phyloP scores from a whole-genome alignment of 53 echinoderm and acorn worm species.

The Actinopyga echinites region DNA sequence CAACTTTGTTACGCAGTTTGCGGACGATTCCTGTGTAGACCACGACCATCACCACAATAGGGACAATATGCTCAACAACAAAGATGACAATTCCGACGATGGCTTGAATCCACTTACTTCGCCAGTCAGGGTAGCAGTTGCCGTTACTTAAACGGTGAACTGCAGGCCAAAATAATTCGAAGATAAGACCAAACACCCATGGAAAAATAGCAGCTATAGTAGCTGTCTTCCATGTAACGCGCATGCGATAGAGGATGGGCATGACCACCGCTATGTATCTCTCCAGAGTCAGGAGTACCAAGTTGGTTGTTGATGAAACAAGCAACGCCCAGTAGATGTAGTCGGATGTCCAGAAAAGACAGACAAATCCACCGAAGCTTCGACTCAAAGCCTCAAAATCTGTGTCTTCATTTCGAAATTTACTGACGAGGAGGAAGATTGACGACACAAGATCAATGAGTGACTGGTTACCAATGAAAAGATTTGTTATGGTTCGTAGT shows the following conservation, averaged over 20 bases:
- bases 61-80: conserved; percentile 52
- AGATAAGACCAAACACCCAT: conserved; percentile 41
- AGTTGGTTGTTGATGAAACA: conserved; percentile 47
- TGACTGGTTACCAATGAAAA: conserved; percentile 32
- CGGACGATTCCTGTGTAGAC: conserved; percentile 57
- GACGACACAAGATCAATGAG: conserved; percentile 31
- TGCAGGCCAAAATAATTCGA: conserved; percentile 44
- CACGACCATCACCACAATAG: conserved; percentile 55
- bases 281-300: conserved; percentile 48
- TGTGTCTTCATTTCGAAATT: not conserved
- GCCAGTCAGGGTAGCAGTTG: conserved; percentile 58
- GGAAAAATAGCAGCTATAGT: conserved; percentile 17
- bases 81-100: conserved; percentile 59
- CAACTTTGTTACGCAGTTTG: conserved; percentile 36
- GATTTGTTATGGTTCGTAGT: conserved; percentile 20
- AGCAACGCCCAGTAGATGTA: conserved; percentile 53
- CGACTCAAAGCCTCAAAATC: conserved; percentile 5
- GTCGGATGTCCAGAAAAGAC: conserved; percentile 51
- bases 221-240: not conserved
- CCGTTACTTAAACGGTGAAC: conserved; percentile 34
- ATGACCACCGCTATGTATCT: conserved; percentile 48
- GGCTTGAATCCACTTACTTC: conserved; percentile 38
- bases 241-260: conserved; percentile 40
- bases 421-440: conserved; percentile 9
- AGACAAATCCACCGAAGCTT: not conserved